Evolutionary conservation across 2,888 invertebrate genomes (phyloP).

Genomic region (Andrena trimmerana): DNA sequence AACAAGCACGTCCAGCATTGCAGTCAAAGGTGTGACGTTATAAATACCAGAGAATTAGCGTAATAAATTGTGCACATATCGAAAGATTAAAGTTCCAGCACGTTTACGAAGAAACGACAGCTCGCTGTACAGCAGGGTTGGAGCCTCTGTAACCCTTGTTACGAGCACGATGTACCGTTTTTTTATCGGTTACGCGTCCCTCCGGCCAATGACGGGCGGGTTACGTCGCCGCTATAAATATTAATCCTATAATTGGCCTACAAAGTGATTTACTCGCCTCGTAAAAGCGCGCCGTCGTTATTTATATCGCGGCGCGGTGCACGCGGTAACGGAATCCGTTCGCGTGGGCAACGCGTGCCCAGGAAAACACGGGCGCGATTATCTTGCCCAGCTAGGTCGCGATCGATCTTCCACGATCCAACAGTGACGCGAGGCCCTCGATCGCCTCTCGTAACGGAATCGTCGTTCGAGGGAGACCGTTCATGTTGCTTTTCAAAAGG

Average conservation of each 20-base stretch:
- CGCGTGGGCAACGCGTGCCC: slow-evolving; percentile 42
- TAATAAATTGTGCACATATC: not conserved
- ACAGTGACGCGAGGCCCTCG: too few species aligned
- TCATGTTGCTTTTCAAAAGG: not conserved
- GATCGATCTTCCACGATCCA: slow-evolving; percentile 1
- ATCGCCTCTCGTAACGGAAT: not conserved
- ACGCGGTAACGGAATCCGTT: slow-evolving; percentile 39
- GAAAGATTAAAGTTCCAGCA: not conserved
- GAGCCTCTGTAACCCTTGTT: slow-evolving; percentile 2
- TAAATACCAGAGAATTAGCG: not conserved
- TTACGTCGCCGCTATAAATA: slow-evolving; percentile 76
- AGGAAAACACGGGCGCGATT: slow-evolving; percentile 38
- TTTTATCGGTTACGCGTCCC: slow-evolving; percentile 43
- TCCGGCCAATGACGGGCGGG: slow-evolving; percentile 40
- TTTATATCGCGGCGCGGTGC: slow-evolving; percentile 68
- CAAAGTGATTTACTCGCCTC: slow-evolving; percentile 79
- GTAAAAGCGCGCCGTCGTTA: slow-evolving; percentile 76
- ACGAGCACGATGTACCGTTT: slow-evolving; percentile 36
- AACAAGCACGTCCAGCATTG: too few species aligned
- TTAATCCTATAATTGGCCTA: slow-evolving; percentile 82
- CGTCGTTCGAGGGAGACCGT: not conserved
- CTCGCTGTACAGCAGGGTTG: not conserved
- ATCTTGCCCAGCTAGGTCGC: slow-evolving; percentile 17
- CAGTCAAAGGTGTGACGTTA: not conserved
- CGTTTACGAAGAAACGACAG: not conserved